phyloP scores from a whole-genome alignment of 2,888 invertebrate genomes.

The Sphinx pinastri region DNA sequence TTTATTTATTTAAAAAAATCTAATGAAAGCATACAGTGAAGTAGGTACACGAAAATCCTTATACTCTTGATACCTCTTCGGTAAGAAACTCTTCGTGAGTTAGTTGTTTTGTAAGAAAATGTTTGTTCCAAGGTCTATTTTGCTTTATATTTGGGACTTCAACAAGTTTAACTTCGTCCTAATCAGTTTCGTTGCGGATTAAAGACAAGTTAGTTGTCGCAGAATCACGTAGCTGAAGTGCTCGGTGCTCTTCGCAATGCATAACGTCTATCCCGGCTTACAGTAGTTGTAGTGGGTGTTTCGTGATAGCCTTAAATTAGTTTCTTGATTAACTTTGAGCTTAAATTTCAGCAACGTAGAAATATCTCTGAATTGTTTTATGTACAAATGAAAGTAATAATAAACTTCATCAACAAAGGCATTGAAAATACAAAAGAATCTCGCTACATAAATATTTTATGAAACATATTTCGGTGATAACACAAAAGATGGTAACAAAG shows the following conservation, averaged over 20 bases:
- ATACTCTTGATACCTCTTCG: too few species aligned
- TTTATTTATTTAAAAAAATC: too few species aligned
- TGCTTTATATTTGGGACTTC: neutral
- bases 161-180: neutral
- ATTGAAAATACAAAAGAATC: neutral
- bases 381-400: neutral
- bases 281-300: neutral
- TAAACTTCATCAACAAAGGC: neutral
- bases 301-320: neutral
- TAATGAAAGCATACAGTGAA: too few species aligned
- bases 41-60: too few species aligned
- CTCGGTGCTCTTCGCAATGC: neutral
- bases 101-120: too few species aligned
- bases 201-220: neutral
- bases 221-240: neutral
- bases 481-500: constrained; percentile 48
- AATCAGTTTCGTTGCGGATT: neutral
- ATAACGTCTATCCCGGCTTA: neutral
- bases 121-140: too few species aligned
- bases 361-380: too few species aligned
- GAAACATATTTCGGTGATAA: constrained; percentile 44
- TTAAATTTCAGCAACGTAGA: neutral
- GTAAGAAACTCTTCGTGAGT: too few species aligned
- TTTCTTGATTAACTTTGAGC: neutral
- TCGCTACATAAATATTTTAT: constrained; percentile 30